phyloP scores from a whole-genome alignment of 2,888 invertebrate genomes.

The Drosophila atroscutellata region DNA sequence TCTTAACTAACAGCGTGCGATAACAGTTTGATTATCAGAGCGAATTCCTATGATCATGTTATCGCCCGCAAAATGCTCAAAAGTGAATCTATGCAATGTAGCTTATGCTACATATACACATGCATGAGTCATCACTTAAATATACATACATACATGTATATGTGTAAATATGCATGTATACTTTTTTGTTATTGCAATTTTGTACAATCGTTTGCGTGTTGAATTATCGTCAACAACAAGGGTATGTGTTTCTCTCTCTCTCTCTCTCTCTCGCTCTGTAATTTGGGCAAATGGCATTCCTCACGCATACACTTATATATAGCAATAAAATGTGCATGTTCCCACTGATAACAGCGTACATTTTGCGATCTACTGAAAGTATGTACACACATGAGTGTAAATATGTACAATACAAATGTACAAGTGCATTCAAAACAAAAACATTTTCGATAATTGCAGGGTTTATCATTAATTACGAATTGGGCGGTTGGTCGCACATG shows the following conservation, averaged over 20 bases:
- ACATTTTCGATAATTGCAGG: constrained; percentile 28
- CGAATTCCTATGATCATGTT: constrained; percentile 25
- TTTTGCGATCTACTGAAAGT: constrained; percentile 14
- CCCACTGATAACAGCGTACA: constrained; percentile 47
- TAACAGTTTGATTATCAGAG: constrained; percentile 18
- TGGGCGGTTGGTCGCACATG: constrained; percentile 4
- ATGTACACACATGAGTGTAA: background rate
- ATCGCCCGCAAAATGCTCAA: constrained; percentile 23
- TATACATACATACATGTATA: background rate
- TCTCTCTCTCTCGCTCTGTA: constrained; percentile 12
- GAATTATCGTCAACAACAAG: constrained; percentile 59
- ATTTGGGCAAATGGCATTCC: constrained; percentile 32
- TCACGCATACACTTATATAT: background rate
- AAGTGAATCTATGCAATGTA: constrained; percentile 6
- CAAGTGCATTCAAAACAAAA: constrained; percentile 8
- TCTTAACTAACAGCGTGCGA: constrained; percentile 2
- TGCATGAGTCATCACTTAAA: constrained; percentile 40
- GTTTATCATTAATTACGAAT: constrained; percentile 40
- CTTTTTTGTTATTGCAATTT: constrained; percentile 29
- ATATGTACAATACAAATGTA: background rate
- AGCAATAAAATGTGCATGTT: constrained; percentile 8
- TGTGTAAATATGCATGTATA: constrained; percentile 2
- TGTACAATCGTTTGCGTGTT: constrained; percentile 65
- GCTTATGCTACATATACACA: constrained; percentile 12
- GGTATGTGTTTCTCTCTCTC: constrained; percentile 8